phyloP scores from a whole-genome alignment of 2,888 invertebrate genomes.

The Melikaiella ostensackeni region DNA sequence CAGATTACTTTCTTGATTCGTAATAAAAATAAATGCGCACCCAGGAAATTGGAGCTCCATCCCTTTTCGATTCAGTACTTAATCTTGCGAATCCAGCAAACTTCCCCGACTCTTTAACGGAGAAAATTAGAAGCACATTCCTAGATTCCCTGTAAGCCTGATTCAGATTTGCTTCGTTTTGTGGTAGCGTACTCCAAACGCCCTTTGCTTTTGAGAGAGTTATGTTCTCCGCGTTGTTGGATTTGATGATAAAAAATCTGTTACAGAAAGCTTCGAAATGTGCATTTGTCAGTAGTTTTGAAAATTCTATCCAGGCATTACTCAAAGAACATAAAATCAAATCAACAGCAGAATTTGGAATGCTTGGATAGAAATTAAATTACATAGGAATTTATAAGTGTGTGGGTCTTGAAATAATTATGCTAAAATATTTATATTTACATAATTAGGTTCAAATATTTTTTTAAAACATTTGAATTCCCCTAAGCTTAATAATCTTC shows the following conservation, averaged over 20 bases:
- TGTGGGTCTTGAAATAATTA: constrained; percentile 25
- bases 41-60: constrained; percentile 95
- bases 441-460: neutral
- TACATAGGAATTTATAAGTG: neutral
- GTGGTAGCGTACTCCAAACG: constrained; percentile 98
- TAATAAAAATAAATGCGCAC: constrained; percentile 74
- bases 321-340: neutral
- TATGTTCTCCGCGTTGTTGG: constrained; percentile 98
- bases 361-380: neutral
- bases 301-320: neutral
- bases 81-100: constrained; percentile 96
- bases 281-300: constrained; percentile 40
- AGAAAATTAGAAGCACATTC: constrained; percentile 97
- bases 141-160: constrained; percentile 95
- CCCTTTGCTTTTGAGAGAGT: constrained; percentile 95
- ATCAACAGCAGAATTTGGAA: neutral
- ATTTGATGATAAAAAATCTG: constrained; percentile 96
- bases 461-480: neutral
- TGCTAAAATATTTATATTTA: neutral
- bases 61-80: constrained; percentile 91
- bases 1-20: neutral
- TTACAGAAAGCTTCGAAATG: constrained; percentile 56
- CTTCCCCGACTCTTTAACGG: constrained; percentile 98
- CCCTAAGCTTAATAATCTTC: neutral
- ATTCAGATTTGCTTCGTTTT: constrained; percentile 97